Evolutionary conservation across 2,113 vertebrate species (phyloP).

Genomic region (Cathartes aura): DNA sequence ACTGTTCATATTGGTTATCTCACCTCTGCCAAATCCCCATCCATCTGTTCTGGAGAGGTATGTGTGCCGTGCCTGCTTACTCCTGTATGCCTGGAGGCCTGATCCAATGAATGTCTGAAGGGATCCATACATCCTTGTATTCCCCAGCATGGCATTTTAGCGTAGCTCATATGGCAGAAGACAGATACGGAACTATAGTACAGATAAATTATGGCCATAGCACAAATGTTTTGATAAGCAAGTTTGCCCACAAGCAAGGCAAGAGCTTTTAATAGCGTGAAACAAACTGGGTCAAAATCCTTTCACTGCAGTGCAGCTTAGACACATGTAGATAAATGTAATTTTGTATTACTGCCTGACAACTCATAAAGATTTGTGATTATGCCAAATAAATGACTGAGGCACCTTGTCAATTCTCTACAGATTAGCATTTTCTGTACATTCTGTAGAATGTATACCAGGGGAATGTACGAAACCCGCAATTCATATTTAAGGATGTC

Average conservation of each 20-base stretch:
- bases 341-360: not conserved
- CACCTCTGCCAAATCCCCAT: not conserved
- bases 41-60: not conserved
- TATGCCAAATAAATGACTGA: not conserved
- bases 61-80: not conserved
- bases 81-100: not conserved
- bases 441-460: not conserved
- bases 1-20: not conserved
- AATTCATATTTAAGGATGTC: not conserved
- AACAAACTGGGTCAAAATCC: not conserved
- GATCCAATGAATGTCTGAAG: not conserved
- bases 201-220: accelerated
- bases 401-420: not conserved
- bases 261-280: not conserved
- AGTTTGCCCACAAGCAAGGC: not conserved
- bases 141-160: not conserved
- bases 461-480: accelerated
- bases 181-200: not conserved
- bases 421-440: not conserved
- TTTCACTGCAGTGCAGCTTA: not conserved
- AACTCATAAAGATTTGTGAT: not conserved
- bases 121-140: not conserved
- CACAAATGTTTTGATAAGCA: not conserved
- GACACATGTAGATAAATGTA: not conserved
- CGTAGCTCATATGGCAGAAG: not conserved